These are phyloP conservation scores for Phymastichus coffea DNA, from an alignment of 1,140 invertebrate species.

Conservation along the genomic window DNA sequence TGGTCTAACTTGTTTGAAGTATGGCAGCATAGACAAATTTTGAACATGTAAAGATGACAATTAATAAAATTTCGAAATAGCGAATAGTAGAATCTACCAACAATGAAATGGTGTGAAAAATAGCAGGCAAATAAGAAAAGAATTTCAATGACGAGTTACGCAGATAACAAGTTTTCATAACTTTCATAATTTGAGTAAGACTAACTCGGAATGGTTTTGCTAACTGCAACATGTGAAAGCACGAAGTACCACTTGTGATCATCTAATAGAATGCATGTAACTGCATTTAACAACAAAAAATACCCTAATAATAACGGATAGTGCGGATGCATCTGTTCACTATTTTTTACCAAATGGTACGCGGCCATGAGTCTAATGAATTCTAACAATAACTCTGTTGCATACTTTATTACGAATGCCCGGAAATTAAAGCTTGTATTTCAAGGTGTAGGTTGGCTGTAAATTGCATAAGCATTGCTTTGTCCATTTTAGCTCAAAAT, in stretches of 20 bases:
- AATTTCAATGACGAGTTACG: no score
- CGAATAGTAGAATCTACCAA: conserved; percentile 6
- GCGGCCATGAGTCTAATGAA: conserved; percentile 28
- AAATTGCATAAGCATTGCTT: conserved; percentile 49
- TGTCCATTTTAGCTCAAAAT: conserved; percentile 19
- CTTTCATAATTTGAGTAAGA: no score
- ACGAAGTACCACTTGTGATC: conserved; percentile 41
- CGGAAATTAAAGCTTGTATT: no score
- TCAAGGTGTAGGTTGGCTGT: conserved; percentile 48
- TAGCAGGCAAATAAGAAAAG: conserved; percentile 10
- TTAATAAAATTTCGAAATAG: conserved; percentile 12
- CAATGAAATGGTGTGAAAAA: neutral
- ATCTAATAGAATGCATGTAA: conserved; percentile 44
- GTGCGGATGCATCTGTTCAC: conserved; percentile 43
- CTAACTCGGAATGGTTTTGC: conserved; percentile 53
- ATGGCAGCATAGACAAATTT: conserved; percentile 36
- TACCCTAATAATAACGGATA: neutral
- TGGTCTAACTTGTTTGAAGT: conserved; percentile 33
- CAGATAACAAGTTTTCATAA: no score
- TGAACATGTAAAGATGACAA: conserved; percentile 1
- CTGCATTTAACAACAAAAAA: conserved; percentile 10
- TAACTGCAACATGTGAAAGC: conserved; percentile 42
- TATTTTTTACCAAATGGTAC: conserved; percentile 35
- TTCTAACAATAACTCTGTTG: conserved; percentile 6
- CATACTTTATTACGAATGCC: conserved; percentile 29